Evolutionary conservation across 2,113 vertebrate genomes (phyloP), one percentile per base, ranked within the genome.

Genomic region (Puffinus mauretanicus): DNA sequence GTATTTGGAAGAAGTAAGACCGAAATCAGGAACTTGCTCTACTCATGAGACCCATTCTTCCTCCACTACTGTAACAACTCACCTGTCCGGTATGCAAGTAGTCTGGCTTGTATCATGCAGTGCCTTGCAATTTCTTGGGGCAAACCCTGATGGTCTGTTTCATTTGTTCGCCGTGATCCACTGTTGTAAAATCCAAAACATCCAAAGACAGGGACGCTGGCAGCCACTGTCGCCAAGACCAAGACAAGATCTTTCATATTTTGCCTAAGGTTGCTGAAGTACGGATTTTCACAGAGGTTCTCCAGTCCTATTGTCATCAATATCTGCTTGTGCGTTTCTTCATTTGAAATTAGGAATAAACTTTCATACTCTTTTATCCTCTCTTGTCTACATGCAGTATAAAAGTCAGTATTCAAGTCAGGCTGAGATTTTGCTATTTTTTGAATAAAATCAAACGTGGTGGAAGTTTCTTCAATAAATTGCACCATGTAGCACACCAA

Each of bases 71-170:
- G 21, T 20, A 34, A 32, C 3, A 42, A 96, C 98, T 98, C 96
- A 99, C 99, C 99, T 98, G 99, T 99, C 93, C 99, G 98, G 76
- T 99, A 99, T 0, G 98, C 98, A 88, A 99, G 97, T 13, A 99
- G 97, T 16, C 97, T 98, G 90, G 99, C 99, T 93, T 99, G 99
- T 92, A 99, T 96, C 97, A 99, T 98, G 81, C 99, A 99, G 95
- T 99, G 99, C 81, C 98, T 97, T 44, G 99, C 98, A 85, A 98
- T 96, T 34, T 99, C 98, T 54, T 99, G 99, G 58, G 99, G 97
- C 58, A 99, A 96, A 42, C 96, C 97, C 46, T 96, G 98, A 49
- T 93, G 91, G 11, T 97, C 97, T 27, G 73, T 90, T 51, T 97
- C 97, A 38, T 91, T 94, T n/a, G 78, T 14, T 52, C 16, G 70